These are phyloP conservation scores for Zeugodacus cucurbitae DNA, from an alignment of 1,140 invertebrate genomes.

Conservation along the genomic window DNA sequence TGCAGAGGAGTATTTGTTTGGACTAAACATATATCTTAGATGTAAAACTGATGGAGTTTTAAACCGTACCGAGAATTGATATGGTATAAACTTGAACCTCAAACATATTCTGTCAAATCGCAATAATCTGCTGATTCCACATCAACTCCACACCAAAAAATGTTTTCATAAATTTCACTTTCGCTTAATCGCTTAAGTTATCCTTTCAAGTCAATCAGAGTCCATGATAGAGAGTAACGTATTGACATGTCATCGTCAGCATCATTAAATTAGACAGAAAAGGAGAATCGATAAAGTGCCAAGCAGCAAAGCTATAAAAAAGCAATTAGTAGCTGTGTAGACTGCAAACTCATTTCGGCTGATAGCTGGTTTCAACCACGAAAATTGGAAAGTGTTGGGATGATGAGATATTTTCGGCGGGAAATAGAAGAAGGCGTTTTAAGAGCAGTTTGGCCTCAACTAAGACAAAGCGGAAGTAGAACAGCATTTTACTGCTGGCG, in stretches of 20 bases:
- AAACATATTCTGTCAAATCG: too few species aligned
- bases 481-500: not conserved
- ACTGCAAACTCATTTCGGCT: not conserved
- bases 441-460: not conserved
- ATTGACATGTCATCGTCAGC: not conserved
- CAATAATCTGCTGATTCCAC: too few species aligned
- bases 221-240: not conserved
- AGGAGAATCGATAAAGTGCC: not conserved
- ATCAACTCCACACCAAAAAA: too few species aligned
- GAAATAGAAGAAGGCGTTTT: too few species aligned
- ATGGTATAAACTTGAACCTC: too few species aligned
- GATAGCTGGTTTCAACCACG: not conserved
- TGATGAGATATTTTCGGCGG: not conserved
- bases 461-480: not conserved
- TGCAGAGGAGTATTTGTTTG: too few species aligned
- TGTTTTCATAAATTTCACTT: not conserved
- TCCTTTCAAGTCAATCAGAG: not conserved
- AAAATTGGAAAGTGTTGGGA: not conserved
- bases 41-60: too few species aligned
- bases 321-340: constrained; percentile 5
- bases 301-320: constrained; percentile 4
- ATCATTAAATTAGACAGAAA: constrained; percentile 1
- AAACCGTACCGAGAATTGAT: too few species aligned
- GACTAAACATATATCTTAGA: too few species aligned
- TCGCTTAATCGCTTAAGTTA: not conserved